These are phyloP conservation scores for Clostera curtula DNA, from an alignment of 2,888 invertebrate genomes.

Conservation along the genomic window DNA sequence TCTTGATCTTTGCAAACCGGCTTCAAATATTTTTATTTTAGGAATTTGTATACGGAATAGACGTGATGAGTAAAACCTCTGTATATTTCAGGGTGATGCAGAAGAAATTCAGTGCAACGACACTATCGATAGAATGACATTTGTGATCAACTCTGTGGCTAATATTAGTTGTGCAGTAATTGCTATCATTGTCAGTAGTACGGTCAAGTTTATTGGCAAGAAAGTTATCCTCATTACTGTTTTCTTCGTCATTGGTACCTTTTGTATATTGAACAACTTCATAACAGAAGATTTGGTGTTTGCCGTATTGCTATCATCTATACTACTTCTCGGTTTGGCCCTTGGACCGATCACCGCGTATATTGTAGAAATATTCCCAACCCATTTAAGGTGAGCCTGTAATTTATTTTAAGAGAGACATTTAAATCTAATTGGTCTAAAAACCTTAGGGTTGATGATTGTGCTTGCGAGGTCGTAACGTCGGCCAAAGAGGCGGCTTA, in stretches of 20 bases:
- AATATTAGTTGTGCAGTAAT: constrained; percentile 43
- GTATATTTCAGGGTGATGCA: constrained; percentile 30
- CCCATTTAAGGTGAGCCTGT: constrained; percentile 61
- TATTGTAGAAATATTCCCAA: constrained; percentile 62
- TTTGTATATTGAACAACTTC: constrained; percentile 50
- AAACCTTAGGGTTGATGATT: too few species aligned
- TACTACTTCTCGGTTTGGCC: constrained; percentile 46
- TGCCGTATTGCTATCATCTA: constrained; percentile 47
- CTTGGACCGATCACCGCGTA: constrained; percentile 64
- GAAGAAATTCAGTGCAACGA: constrained; percentile 40
- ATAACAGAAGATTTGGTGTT: constrained; percentile 49
- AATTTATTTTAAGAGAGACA: too few species aligned
- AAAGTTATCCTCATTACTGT: constrained; percentile 44
- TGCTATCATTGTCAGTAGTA: constrained; percentile 41
- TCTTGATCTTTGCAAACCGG: too few species aligned
- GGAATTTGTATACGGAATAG: too few species aligned
- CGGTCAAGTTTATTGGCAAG: constrained; percentile 55
- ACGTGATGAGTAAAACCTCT: too few species aligned
- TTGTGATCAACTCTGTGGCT: constrained; percentile 46
- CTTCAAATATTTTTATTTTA: too few species aligned
- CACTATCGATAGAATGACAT: constrained; percentile 48
- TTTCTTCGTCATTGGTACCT: constrained; percentile 40
- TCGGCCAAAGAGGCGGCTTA: too few species aligned
- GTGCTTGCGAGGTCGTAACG: too few species aligned
- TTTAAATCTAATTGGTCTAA: too few species aligned